Conservation (phyloP, 2,888 invertebrate genomes). For the Lottia gigantea region DNA sequence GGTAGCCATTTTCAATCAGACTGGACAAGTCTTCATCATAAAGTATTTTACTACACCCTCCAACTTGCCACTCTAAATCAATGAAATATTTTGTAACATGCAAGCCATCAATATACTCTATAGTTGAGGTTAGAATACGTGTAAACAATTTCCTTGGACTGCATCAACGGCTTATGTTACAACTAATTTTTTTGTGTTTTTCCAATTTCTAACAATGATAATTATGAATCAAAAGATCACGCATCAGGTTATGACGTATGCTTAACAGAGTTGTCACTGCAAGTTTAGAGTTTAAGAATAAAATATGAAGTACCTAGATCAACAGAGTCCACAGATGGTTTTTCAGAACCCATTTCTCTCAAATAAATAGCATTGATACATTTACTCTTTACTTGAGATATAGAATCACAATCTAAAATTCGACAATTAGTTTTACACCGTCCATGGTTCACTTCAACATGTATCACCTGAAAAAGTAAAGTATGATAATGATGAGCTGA, state of each 20-base stretch:
- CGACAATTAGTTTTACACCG: background rate
- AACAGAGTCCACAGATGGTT: background rate
- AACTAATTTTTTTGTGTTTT: too few species aligned
- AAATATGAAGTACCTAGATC: background rate
- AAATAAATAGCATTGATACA: conserved; percentile 12
- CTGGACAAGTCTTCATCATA: background rate
- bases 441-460: conserved; percentile 5
- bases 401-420: conserved; percentile 14
- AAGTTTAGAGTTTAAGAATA: too few species aligned
- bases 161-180: too few species aligned
- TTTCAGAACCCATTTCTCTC: background rate
- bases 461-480: background rate
- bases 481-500: background rate
- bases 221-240: too few species aligned
- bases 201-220: too few species aligned
- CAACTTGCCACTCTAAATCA: too few species aligned
- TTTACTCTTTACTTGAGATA: conserved; percentile 19
- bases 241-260: too few species aligned
- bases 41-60: background rate
- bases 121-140: too few species aligned
- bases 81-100: too few species aligned
- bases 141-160: too few species aligned
- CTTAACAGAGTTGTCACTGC: too few species aligned
- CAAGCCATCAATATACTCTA: too few species aligned
- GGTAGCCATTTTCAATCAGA: background rate